phyloP scores from a whole-genome alignment of 2,113 vertebrate species.

The Phoenicopterus ruber region DNA sequence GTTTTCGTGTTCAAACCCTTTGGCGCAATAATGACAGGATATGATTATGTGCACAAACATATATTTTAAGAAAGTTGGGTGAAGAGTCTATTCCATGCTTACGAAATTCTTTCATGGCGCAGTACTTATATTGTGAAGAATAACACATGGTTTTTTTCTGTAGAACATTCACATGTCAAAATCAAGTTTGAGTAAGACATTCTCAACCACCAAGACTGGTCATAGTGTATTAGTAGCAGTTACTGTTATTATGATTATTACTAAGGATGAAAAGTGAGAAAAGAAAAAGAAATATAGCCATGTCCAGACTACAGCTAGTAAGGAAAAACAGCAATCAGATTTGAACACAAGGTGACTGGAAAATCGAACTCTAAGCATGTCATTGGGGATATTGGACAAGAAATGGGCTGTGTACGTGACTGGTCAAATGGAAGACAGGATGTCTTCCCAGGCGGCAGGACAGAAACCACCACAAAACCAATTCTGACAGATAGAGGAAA shows the following conservation, averaged over 20 bases:
- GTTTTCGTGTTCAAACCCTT: background rate
- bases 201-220: background rate
- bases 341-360: background rate
- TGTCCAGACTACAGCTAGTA: background rate
- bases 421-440: background rate
- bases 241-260: background rate
- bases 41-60: background rate
- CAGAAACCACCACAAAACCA: background rate
- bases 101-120: background rate
- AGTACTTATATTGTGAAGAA: background rate
- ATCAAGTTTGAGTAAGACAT: background rate
- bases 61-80: background rate
- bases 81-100: background rate
- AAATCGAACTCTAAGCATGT: background rate
- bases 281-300: background rate
- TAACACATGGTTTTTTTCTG: background rate
- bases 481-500: background rate
- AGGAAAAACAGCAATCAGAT: background rate
- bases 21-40: background rate
- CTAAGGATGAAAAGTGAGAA: background rate
- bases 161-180: background rate
- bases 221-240: background rate
- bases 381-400: background rate
- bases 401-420: background rate
- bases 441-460: background rate